Base-by-base conservation (phyloP, 2,113 vertebrate genomes). In the Verasper variegatus region DNA sequence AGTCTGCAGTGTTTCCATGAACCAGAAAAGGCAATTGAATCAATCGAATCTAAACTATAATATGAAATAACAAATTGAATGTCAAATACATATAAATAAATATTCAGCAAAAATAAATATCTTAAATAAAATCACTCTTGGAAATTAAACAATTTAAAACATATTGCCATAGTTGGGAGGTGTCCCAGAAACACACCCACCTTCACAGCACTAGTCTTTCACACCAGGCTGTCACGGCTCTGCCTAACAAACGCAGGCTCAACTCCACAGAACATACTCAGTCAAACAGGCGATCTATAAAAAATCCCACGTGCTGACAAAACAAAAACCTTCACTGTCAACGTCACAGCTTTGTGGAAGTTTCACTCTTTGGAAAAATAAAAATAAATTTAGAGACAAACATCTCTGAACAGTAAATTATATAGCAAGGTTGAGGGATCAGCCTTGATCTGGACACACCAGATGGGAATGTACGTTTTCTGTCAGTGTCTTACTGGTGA, bases 61-160 rank as follows among this genome's bases (percentile, higher is more conserved):
- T 86, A 89, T 42, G 82, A 87, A 91, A 82, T 47, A 72, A 55
- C 60, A 55, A 67, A 70, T 27, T 20, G 14, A 71, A 90, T 70
- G 58, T 84, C 24, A 80, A 40, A 83, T 83, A 84, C 62, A 74
- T 78, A 85, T 61, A 85, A 86, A 80, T 83, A 72, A 73, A 78
- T 47, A 60, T 68, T 26, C 51, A 7, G 7, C 26, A 68, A 88
- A 54, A 92, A 89, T 92, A 93, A 92, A 93, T 88, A 91, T 66
- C 37, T 47, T 76, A 77, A 84, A 24, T 76, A 67, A 85, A 55
- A 40, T 67, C 68, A 65, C 20, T 64, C 68, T 78, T 59, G 35
- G 40, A 80, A 78, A 66, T 76, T 57, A 69, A 88, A 84, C 76
- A 72, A 80, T 55, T 24, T 35, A 61, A 76, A 82, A 77, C 45